Conservation (phyloP, 2,797 vertebrate genomes). For the Pangasius djambal region DNA sequence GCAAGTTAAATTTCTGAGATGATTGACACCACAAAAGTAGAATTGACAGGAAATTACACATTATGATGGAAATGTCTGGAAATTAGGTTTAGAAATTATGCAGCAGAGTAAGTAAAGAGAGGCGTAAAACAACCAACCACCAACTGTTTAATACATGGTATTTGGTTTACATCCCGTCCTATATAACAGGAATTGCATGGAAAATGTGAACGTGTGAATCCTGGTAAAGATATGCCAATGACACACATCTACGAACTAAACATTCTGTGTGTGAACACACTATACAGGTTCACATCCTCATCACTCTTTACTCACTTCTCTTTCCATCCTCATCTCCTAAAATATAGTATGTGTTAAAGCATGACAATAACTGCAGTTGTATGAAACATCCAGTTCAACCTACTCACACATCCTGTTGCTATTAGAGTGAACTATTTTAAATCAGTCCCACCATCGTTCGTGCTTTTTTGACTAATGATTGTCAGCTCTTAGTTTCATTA, state of each 20-base stretch:
- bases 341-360: neutral
- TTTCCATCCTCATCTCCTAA: neutral
- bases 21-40: neutral
- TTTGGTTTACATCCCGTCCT: neutral
- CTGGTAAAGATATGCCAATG: neutral
- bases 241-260: neutral
- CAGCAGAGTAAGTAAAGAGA: too few species aligned
- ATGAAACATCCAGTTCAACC: neutral
- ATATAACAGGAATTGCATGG: neutral
- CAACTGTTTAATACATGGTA: too few species aligned
- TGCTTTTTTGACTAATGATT: constrained; percentile 57
- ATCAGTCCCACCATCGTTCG: constrained; percentile 43
- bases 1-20: neutral
- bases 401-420: constrained; percentile 8
- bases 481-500: constrained; percentile 59
- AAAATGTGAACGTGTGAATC: neutral
- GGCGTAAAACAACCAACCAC: too few species aligned
- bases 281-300: neutral
- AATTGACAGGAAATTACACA: neutral
- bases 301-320: neutral
- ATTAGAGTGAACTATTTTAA: constrained; percentile 31
- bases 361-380: neutral
- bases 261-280: too few species aligned
- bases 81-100: too few species aligned
- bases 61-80: too few species aligned